Conservation (phyloP, 2,113 vertebrate genomes). For the Cinclus mexicanus region DNA sequence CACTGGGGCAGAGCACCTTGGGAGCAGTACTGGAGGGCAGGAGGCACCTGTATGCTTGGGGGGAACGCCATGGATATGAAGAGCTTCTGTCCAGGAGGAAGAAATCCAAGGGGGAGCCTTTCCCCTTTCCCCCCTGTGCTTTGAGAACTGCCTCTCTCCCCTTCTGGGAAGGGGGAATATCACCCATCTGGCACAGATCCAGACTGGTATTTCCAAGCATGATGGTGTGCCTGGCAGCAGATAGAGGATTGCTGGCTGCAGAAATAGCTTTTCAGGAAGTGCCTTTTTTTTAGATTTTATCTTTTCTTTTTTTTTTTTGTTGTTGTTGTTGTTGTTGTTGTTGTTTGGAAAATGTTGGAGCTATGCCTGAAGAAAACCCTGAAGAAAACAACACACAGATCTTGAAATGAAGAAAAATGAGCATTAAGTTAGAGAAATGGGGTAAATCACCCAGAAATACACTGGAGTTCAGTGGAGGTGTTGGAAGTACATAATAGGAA, state of each 20-base stretch:
- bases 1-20: not conserved
- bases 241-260: not conserved
- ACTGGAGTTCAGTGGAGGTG: not conserved
- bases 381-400: not conserved
- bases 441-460: not conserved
- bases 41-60: not conserved
- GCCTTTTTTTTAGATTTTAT: not conserved
- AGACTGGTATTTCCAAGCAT: not conserved
- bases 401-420: not conserved
- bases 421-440: not conserved
- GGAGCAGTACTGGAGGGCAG: not conserved
- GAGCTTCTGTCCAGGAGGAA: not conserved
- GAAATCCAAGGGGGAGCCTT: not conserved
- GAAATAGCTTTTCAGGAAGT: not conserved
- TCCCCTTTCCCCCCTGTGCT: rapidly evolving
- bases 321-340: not conserved
- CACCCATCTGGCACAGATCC: not conserved
- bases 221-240: not conserved
- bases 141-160: not conserved
- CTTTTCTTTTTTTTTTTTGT: not conserved
- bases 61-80: rapidly evolving
- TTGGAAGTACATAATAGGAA: not conserved
- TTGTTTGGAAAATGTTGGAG: not conserved
- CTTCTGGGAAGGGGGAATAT: rapidly evolving
- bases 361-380: not conserved